Evolutionary conservation across 2,113 vertebrate genomes (phyloP).

Genomic region (Poeciliopsis occidentalis): DNA sequence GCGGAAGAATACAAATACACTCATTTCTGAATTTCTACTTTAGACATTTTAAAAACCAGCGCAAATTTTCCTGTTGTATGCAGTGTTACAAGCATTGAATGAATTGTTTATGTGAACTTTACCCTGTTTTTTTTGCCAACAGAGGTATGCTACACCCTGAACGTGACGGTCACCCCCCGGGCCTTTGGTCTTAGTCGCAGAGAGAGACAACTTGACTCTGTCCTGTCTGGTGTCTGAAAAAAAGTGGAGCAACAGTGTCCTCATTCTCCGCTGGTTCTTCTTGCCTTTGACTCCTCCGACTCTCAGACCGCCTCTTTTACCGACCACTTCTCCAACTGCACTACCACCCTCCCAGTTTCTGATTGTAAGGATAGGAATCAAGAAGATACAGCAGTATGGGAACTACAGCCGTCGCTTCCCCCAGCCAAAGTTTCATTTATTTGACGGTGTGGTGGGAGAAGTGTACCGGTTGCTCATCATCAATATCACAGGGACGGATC

Average conservation of each 20-base stretch:
- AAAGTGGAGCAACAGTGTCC: too few species aligned
- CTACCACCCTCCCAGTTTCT: slow-evolving; percentile 76
- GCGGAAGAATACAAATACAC: too few species aligned
- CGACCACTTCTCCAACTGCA: slow-evolving; percentile 6
- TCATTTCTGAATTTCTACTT: too few species aligned
- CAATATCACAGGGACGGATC: slow-evolving; percentile 81
- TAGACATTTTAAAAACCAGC: too few species aligned
- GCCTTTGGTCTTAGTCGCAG: slow-evolving; percentile 81
- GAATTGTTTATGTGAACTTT: background rate
- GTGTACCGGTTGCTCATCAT: slow-evolving; percentile 84
- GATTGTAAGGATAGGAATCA: slow-evolving; percentile 91
- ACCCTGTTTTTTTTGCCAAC: slow-evolving; percentile 58
- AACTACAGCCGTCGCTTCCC: slow-evolving; percentile 86
- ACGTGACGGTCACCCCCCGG: slow-evolving; percentile 92
- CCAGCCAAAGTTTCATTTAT: slow-evolving; percentile 83
- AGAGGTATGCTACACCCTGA: slow-evolving; percentile 88
- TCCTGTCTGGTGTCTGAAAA: too few species aligned
- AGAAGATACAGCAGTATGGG: slow-evolving; percentile 86
- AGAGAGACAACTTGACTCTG: slow-evolving; percentile 89
- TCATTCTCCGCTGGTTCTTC: too few species aligned
- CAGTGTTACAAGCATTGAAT: background rate
- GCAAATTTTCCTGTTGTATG: background rate
- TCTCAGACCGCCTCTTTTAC: slow-evolving; percentile 38
- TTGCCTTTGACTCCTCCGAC: too few species aligned
- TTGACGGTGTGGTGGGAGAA: slow-evolving; percentile 80